Percentiles rank a stretch among this genome's conserved stretches.
Evolutionary conservation across 1,140 invertebrate genomes (phyloP).

Genomic region (Musca vetustissima): DNA sequence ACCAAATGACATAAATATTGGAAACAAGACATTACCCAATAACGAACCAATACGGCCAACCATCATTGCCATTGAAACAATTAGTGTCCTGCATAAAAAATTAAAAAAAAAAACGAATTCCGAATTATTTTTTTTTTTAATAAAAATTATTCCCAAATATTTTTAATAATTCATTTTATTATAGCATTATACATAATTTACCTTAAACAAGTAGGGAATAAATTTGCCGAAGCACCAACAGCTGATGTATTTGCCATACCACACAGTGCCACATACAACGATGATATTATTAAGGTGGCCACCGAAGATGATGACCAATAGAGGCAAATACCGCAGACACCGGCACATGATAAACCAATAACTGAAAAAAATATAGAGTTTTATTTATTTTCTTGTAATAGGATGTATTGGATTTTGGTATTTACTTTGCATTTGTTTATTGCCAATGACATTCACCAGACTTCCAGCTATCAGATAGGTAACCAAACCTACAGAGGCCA

Average conservation of each 20-base stretch:
- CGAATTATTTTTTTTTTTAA: too few relatives aligned
- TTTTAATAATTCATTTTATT: background rate
- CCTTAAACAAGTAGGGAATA: conserved; percentile 51
- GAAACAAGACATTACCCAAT: conserved; percentile 47
- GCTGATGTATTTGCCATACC: conserved; percentile 48
- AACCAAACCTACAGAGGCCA: conserved; percentile 57
- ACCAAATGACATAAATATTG: conserved; percentile 43
- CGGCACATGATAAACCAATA: conserved; percentile 49
- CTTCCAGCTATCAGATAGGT: conserved; percentile 57
- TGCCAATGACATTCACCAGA: conserved; percentile 58
- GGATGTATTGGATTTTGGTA: background rate
- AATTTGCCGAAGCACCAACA: conserved; percentile 45
- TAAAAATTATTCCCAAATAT: too few relatives aligned
- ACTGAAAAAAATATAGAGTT: conserved; percentile 32
- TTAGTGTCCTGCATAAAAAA: conserved; percentile 39
- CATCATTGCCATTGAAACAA: conserved; percentile 50
- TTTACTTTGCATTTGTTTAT: conserved; percentile 55
- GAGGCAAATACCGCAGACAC: conserved; percentile 51
- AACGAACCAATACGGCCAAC: conserved; percentile 46
- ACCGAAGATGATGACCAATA: conserved; percentile 56
- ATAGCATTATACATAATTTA: conserved; percentile 29
- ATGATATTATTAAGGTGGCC: conserved; percentile 43
- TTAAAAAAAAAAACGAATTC: background rate
- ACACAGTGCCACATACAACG: conserved; percentile 46
- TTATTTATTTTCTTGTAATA: background rate